Base-by-base conservation (phyloP, 2,888 invertebrate species). In the Tachina grossa region DNA sequence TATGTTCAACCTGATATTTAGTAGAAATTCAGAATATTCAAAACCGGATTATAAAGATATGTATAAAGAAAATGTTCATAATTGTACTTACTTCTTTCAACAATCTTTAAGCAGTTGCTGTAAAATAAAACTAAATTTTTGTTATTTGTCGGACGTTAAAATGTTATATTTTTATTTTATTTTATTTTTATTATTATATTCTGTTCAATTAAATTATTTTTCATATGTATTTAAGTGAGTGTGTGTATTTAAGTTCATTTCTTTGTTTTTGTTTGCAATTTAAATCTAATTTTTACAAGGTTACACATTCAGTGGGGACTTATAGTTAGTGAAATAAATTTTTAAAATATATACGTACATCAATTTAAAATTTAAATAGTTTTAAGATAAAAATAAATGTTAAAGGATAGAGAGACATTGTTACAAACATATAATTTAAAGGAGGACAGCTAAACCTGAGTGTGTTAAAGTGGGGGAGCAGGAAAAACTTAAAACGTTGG, bases 361-460 rank as follows among this genome's bases (percentile, higher is more conserved):
- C 3, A 3, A 74, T 39, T 47, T 10, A 55, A 31, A 45, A 47
- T 9, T 45, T 10, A 13, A 11, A 22, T 47, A 45, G 1, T 51
- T 53, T 57, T 9, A 49, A 49, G 45, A n/a, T 3, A n/a, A 11
- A 57, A 65, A 68, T 59, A 68, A 31, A 31, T 6, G 59, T 41
- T 43, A 39, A 16, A 9, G 55, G 43, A 65, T 19, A 19, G 61
- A 61, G 63, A 72, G 45, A 19, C 13, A 49, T n/a, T 16, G 22
- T 31, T 22, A 43, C 19, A 66, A 53, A 74, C 39, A 43, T 78
- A 39, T 74, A 19, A n/a, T 47, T 59, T 59, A 39, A 72, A n/a
- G 80, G 47, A 57, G 79, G 84, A 57, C 69, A 84, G 59, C 77
- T 84, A 86, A 83, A 84, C 84, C 87, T 86, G 86, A 86, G 87